Conservation (phyloP, 2,113 vertebrate species). For the Burhinus bistriatus region DNA sequence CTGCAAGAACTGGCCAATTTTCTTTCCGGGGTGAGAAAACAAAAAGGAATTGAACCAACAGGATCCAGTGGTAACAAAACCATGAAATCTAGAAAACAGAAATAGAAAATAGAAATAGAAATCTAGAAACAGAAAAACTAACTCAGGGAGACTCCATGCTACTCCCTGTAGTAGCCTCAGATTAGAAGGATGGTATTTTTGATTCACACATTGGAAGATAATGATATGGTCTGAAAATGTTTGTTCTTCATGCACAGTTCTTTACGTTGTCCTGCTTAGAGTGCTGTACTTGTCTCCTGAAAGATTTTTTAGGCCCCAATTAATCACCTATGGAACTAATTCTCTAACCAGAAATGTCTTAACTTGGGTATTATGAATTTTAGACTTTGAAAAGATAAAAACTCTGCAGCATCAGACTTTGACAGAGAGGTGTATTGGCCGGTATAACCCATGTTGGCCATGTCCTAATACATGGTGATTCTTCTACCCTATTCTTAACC, state of each 20-base stretch:
- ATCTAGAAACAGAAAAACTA: not conserved
- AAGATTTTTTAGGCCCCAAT: not conserved
- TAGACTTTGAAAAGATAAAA: not conserved
- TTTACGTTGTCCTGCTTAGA: not conserved
- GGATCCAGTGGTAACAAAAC: not conserved
- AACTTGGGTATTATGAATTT: not conserved
- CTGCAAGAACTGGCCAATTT: not conserved
- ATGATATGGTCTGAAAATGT: not conserved
- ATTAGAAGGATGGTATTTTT: not conserved
- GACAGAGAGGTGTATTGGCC: not conserved
- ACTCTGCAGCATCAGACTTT: not conserved
- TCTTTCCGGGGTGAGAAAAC: not conserved
- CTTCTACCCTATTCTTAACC: not conserved
- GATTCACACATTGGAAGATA: not conserved
- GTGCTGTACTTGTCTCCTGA: not conserved
- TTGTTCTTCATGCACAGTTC: not conserved
- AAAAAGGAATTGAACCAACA: not conserved
- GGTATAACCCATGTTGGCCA: not conserved
- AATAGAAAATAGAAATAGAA: not conserved
- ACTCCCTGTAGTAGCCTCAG: not conserved
- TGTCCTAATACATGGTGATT: not conserved
- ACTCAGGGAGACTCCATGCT: not conserved
- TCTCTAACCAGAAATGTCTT: not conserved
- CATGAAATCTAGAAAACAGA: not conserved
- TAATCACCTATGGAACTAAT: not conserved